Evolutionary conservation across 2,113 vertebrate species (phyloP), one percentile per base, ranked within the genome.

Genomic region (Columba janthina): DNA sequence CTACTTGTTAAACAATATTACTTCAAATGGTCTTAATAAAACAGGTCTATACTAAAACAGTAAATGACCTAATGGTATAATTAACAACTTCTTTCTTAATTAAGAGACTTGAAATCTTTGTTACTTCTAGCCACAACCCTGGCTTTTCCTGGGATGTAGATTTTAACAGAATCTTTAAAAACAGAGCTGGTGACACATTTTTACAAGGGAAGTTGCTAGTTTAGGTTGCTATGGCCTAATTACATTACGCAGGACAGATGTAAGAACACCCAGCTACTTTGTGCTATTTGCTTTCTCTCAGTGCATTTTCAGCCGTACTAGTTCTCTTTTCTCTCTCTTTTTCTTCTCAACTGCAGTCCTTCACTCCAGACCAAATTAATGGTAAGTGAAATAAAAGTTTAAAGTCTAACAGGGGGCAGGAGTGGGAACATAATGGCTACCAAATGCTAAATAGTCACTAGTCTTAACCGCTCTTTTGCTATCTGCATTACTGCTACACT

Each of bases 351-450:
- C 96, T 96, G 91, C 98, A 98, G 98, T 98, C 98, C 93, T 98
- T 98, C 98, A 98, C 98, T 85, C 97, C 98, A 94, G 98, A 98
- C 87, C 97, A 98, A 97, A 97, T 98, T 91, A 98, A 94, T 76
- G 98, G 98, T 98, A 98, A 98, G 98, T 98, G 94, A 85, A 95
- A 86, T 40, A 75, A 76, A 92, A 93, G 50, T 32, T 46, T 85
- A 75, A 96, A 81, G 13, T 94, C 82, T 38, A 94, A 71, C 19
- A 13, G 32, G 78, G 86, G 79, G 40, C 10, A 83, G 36, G 25
- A 94, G 81, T 81, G 75, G 70, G 70, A 79, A 78, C 56, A 53
- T 51, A 91, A 87, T 32, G 15, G 72, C 81, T 93, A 93, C 61
- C 8, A 9, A 61, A 84, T 75, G 50, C 85, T 74, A 88, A 92